These are phyloP conservation scores for Drosophila rhopaloa DNA, from an alignment of 1,140 invertebrate genomes.

Conservation along the genomic window DNA sequence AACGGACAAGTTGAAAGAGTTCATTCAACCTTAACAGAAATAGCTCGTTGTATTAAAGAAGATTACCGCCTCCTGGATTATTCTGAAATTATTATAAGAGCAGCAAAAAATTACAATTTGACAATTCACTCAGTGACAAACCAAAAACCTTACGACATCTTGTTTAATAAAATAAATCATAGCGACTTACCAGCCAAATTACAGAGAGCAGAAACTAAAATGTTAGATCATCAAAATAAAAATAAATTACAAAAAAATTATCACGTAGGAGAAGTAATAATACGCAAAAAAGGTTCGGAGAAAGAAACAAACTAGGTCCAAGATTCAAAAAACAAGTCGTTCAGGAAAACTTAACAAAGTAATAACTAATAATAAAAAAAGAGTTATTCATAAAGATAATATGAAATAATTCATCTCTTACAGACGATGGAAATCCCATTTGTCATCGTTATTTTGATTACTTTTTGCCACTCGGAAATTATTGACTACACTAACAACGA, in stretches of 20 bases:
- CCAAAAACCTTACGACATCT: too few relatives aligned
- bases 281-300: not conserved
- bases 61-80: not conserved
- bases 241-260: too few relatives aligned
- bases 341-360: not conserved
- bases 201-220: too few relatives aligned
- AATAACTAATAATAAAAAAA: not conserved
- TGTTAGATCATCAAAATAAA: too few relatives aligned
- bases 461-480: not conserved
- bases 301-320: not conserved
- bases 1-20: not conserved
- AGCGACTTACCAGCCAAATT: too few relatives aligned
- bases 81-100: too few relatives aligned
- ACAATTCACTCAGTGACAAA: too few relatives aligned
- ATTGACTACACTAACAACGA: conserved; percentile 1
- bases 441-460: not conserved
- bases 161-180: too few relatives aligned
- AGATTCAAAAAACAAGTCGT: not conserved
- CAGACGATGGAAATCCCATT: not conserved
- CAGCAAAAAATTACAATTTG: too few relatives aligned
- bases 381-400: too few relatives aligned
- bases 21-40: not conserved
- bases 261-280: not conserved
- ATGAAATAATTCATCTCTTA: too few relatives aligned
- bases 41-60: not conserved